These are phyloP conservation scores for Tenrec ecaudatus DNA, from an alignment of 2,113 vertebrate species.

Conservation along the genomic window DNA sequence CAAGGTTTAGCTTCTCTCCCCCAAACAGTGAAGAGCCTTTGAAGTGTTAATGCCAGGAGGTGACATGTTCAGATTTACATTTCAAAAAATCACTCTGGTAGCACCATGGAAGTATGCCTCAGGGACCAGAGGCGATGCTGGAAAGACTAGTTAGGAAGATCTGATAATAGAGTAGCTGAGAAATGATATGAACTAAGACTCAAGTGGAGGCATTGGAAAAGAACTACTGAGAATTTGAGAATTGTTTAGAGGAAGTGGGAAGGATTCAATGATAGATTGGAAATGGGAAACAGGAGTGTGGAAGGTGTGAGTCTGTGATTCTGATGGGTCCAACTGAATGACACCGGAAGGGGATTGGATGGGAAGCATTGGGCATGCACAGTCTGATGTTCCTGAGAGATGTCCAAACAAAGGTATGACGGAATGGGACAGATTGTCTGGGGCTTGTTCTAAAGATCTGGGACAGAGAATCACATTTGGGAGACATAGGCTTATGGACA, in stretches of 20 bases:
- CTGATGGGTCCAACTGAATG: background rate
- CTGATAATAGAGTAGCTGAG: background rate
- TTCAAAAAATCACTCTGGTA: background rate
- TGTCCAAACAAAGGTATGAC: background rate
- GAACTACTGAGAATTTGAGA: background rate
- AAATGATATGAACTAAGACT: background rate
- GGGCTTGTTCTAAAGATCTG: background rate
- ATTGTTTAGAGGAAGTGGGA: background rate
- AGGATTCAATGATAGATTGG: background rate
- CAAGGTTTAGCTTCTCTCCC: background rate
- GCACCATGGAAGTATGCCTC: background rate
- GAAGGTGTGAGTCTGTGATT: background rate
- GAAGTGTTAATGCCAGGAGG: background rate
- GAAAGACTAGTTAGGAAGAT: background rate
- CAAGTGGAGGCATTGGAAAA: background rate
- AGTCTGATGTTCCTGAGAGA: background rate
- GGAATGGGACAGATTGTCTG: background rate
- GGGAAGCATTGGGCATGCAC: background rate
- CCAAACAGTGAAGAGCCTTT: background rate
- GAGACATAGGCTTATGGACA: background rate
- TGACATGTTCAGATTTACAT: background rate
- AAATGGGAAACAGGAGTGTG: background rate
- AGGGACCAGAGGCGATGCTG: background rate
- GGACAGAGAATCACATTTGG: background rate
- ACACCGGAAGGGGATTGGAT: background rate